phyloP scores from a whole-genome alignment of 2,888 invertebrate genomes.

The Meteorus colon region DNA sequence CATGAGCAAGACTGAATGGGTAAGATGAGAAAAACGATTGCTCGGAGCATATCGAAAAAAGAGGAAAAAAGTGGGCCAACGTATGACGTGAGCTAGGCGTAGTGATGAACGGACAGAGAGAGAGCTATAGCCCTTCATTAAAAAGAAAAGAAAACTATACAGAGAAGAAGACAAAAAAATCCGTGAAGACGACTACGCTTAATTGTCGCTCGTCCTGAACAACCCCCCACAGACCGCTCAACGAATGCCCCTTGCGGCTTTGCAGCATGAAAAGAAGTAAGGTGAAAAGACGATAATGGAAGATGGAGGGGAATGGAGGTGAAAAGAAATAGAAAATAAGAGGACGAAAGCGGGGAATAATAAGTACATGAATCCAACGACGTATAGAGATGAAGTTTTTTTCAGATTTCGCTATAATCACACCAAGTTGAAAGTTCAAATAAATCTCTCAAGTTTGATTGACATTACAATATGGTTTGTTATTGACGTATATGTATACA shows the following conservation, averaged over 20 bases:
- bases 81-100: conserved; percentile 11
- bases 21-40: conserved; percentile 25
- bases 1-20: background rate
- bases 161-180: conserved; percentile 33
- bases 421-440: background rate
- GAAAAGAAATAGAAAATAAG: background rate
- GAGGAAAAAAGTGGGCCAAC: conserved; percentile 54
- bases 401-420: background rate
- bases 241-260: conserved; percentile 1
- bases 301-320: background rate
- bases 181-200: conserved; percentile 30
- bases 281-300: background rate
- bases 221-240: background rate
- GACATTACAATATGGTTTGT: background rate
- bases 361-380: background rate
- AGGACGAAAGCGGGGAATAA: background rate
- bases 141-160: conserved; percentile 22
- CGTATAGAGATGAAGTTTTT: background rate
- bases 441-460: background rate
- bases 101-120: conserved; percentile 4
- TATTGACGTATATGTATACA: too few relatives aligned
- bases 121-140: conserved; percentile 31
- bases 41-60: conserved; percentile 47
- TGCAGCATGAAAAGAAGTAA: background rate
- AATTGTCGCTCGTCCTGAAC: conserved; percentile 24